phyloP scores from a whole-genome alignment of 2,888 invertebrate species.

The Protophormia terraenovae region DNA sequence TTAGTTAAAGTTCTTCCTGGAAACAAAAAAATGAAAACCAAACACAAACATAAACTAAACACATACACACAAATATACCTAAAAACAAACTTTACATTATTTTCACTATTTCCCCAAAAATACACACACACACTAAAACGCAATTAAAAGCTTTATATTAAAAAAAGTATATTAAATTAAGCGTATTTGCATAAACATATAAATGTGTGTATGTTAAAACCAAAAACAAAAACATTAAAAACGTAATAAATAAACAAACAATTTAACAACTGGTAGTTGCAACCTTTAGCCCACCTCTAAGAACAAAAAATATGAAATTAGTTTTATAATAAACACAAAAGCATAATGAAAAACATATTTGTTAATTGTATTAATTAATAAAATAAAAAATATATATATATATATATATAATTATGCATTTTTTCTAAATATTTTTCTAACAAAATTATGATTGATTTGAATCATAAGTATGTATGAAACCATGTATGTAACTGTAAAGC shows the following conservation, averaged over 20 bases:
- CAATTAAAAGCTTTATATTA: constrained; percentile 40
- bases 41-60: background rate
- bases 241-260: background rate
- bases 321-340: background rate
- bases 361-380: constrained; percentile 24
- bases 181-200: background rate
- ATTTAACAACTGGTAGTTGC: constrained; percentile 52
- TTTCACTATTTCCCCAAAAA: background rate
- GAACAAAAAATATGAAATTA: constrained; percentile 4
- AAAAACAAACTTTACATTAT: background rate
- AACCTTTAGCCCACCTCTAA: constrained; percentile 66
- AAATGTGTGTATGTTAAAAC: background rate
- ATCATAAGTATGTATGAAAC: background rate
- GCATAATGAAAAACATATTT: background rate
- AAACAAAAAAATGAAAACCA: background rate
- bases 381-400: background rate
- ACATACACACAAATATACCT: background rate
- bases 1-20: constrained; percentile 21
- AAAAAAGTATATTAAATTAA: background rate
- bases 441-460: constrained; percentile 18
- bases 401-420: constrained; percentile 27
- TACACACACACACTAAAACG: background rate
- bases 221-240: background rate
- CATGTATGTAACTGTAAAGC: constrained; percentile 25
- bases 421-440: constrained; percentile 48